phyloP scores from a whole-genome alignment of 2,888 invertebrate species.

The Euspilapteryx auroguttella region DNA sequence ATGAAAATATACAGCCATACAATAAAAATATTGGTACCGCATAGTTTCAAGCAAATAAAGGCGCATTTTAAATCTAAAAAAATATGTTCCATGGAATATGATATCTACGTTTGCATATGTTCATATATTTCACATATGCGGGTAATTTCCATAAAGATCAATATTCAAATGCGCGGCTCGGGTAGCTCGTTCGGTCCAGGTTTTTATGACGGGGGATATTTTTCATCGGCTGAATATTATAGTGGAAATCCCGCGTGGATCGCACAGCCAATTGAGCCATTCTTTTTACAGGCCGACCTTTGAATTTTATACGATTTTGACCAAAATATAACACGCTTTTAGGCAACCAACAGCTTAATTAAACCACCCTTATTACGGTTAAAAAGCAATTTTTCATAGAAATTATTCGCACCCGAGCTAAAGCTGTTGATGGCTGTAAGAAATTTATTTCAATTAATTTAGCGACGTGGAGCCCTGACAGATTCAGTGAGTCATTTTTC shows the following conservation, averaged over 20 bases:
- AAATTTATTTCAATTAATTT: conserved; percentile 56
- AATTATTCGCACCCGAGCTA: not conserved
- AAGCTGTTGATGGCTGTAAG: no score
- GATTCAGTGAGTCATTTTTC: conserved; percentile 55
- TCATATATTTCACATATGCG: conserved; percentile 14
- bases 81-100: no score
- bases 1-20: no score
- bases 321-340: no score
- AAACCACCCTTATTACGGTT: no score
- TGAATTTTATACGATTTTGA: conserved; percentile 56
- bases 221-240: conserved; percentile 52
- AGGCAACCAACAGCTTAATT: no score
- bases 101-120: no score
- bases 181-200: conserved; percentile 43
- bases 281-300: conserved; percentile 40
- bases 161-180: conserved; percentile 43
- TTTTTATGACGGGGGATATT: conserved; percentile 44
- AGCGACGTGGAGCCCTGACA: conserved; percentile 38
- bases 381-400: not conserved
- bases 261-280: conserved; percentile 40
- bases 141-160: conserved; percentile 43
- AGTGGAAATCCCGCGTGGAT: conserved; percentile 34
- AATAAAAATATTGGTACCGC: no score
- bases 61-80: no score
- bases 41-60: no score